Base-by-base conservation (phyloP, 1,140 invertebrate genomes). In the Drosophila punjabiensis region DNA sequence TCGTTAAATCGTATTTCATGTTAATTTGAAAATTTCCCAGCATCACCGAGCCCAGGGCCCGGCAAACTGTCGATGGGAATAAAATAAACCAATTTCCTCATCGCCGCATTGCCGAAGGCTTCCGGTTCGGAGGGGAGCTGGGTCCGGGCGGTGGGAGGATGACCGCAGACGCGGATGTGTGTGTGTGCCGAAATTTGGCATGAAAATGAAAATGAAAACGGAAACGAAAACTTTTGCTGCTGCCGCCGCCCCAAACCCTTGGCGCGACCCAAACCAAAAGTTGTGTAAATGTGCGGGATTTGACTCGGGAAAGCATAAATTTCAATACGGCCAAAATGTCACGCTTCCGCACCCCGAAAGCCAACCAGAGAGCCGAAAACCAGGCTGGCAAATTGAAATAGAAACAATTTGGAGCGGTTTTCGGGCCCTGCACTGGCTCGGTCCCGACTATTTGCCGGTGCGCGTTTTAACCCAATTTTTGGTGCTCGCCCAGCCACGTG, bases 71-170 rank as follows among this genome's bases (percentile, higher is more conserved):
- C 81, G 71, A 85, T 90, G 74, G 59, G 70, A 76, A 90, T 85
- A 85, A 88, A 85, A 88, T 88, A 85, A 82, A 90, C 85, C 85
- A 89, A 89, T 88, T 90, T 88, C 64, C 85, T 81, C 48, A 74
- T 45, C 70, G 66, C 79, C 81, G 64, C 85, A 89, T 88, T 78
- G 81, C 78, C 63, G 45, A 37, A 65, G 81, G 77, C 81, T 78
- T 71, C 76, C 67, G 61, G 41, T n/a, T 56, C 48, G 56, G 33
- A 10, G 16, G 37, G 41, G 35, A 47, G 8, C 39, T 41, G 33
- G 45, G 18, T 41, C 41, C 39, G 59, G 33, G 56, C 3, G 24
- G 24, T 3, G 24, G n/a, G 16, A 35, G 28, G 16, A 33, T 33
- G 52, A 69, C 78, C 68, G 50, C 75, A 52, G 81, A 76, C 78